Percentiles rank a stretch among this genome's conserved stretches.
Conservation (phyloP, 2,888 invertebrate genomes). For the Calameuta idolon region DNA sequence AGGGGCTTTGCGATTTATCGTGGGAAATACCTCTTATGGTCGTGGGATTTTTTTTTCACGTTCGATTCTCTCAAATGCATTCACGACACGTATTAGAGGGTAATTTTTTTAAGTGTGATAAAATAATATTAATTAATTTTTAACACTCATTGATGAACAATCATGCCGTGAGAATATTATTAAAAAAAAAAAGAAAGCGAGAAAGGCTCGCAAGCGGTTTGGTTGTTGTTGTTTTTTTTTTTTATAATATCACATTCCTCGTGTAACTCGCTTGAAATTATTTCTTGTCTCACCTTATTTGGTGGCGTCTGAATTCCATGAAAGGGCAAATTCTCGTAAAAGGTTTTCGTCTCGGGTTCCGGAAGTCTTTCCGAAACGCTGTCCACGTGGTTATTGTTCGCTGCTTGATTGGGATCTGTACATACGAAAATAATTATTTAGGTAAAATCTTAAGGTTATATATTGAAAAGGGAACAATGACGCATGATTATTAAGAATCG, state of each 20-base stretch:
- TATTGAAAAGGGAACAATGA: constrained; percentile 25
- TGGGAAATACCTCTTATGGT: background rate
- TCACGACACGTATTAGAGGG: background rate
- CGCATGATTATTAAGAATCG: background rate
- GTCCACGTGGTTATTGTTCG: constrained; percentile 63
- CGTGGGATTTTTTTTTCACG: background rate
- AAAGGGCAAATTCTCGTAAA: constrained; percentile 95
- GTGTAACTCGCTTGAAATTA: background rate
- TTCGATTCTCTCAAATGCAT: background rate
- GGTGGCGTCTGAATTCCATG: constrained; percentile 94
- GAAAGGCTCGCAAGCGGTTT: background rate
- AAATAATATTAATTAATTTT: background rate
- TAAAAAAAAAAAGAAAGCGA: background rate
- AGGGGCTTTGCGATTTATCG: background rate
- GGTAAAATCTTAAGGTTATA: background rate
- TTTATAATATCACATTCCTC: background rate
- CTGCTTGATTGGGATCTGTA: constrained; percentile 63
- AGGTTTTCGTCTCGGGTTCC: constrained; percentile 83
- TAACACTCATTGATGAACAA: background rate
- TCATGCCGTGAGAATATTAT: background rate
- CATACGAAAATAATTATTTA: background rate
- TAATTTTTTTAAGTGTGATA: background rate
- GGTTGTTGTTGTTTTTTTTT: background rate
- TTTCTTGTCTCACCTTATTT: constrained; percentile 80
- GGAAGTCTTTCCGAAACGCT: constrained; percentile 76